Evolutionary conservation across 1,140 invertebrate genomes (phyloP), one percentile per base, ranked within the genome.

Genomic region (Melanaphis sacchari): DNA sequence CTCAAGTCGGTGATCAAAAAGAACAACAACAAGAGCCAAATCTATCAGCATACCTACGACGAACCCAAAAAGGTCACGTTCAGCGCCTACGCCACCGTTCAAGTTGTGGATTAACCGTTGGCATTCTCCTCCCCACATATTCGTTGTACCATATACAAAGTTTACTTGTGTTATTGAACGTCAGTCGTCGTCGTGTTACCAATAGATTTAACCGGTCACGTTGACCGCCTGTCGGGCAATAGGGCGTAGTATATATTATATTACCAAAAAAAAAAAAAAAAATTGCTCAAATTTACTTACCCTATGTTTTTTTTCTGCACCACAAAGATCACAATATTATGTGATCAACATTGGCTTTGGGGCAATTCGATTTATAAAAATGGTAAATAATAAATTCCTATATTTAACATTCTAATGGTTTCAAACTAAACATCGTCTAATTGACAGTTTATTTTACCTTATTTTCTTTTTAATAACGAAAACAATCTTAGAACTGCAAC

Each of bases 61-160:
- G 94, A 94, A 84, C 94, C 94, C 8, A 94, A 94, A 93, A 94
- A 94, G 94, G 94, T 94, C 26, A 94, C 94, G 22, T 94, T 94
- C 85, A 94, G 94, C 91, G 94, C 94, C 11, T 94, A 94, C 91
- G 94, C 94, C 41, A 94, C 94, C 0, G 94, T 94, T 43, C 94
- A 94, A 66, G 94, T 94, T 4, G 94, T 94, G 18, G 94, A 94
- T 82, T 94, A 38, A 40, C 18, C 18, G 46, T 76, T n/a, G 59
- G 59, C 59, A 5, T 4, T 26, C 15, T 26, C n/a, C 1, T 5
- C 18, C 46, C 46, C 43, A 8, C 9, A 49, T 5, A 49, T 89
- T 89, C 87, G 15, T 89, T 46, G 87, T 89, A 89, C 87, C 87
- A 52, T 89, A 90, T 40, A 90, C 4, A 22, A 40, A 18, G 38